Evolutionary conservation across 2,113 vertebrate species (phyloP).

Genomic region (Tursiops truncatus): DNA sequence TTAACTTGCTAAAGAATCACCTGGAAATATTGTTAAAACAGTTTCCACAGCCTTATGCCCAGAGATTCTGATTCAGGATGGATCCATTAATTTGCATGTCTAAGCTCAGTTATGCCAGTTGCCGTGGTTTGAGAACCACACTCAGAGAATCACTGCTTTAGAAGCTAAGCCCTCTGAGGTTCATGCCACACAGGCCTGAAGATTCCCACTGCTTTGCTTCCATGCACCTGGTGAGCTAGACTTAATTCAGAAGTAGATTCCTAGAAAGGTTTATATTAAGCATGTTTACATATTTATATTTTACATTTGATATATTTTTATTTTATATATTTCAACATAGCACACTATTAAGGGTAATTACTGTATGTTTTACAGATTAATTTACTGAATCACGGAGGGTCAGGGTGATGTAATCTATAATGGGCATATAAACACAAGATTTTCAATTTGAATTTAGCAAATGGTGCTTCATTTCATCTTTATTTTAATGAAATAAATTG

Average conservation of each 20-base stretch:
- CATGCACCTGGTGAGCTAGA: fast-evolving
- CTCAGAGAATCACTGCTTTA: background rate
- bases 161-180: background rate
- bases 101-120: background rate
- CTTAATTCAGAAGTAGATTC: background rate
- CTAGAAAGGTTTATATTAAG: background rate
- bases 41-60: background rate
- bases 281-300: background rate
- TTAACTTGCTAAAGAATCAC: background rate
- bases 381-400: background rate
- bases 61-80: background rate
- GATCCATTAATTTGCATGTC: no score
- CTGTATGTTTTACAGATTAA: background rate
- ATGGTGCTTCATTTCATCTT: background rate
- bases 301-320: background rate
- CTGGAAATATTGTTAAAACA: background rate
- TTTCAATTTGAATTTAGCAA: background rate
- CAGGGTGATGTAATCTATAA: background rate
- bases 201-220: fast-evolving
- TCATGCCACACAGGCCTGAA: no score
- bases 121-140: background rate
- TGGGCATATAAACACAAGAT: background rate
- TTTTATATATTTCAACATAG: background rate
- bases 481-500: background rate
- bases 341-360: background rate